Conservation (phyloP, 2,888 invertebrate genomes). For the Blastobasis lacticolella region DNA sequence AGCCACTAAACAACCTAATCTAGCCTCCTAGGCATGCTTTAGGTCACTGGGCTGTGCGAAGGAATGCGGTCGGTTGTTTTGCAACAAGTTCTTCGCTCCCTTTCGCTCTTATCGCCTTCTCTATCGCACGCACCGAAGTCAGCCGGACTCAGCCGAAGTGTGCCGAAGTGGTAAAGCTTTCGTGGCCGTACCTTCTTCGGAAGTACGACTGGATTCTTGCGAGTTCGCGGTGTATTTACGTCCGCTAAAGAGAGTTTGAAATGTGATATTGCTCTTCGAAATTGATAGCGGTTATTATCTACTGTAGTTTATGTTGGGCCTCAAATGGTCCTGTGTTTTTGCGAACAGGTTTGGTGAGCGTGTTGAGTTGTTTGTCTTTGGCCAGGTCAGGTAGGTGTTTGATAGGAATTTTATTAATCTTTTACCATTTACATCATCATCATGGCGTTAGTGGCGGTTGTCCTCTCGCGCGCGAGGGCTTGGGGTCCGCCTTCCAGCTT, state of each 20-base stretch:
- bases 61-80: constrained; percentile 65
- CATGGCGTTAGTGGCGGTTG: too few relatives aligned
- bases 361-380: too few relatives aligned
- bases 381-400: too few relatives aligned
- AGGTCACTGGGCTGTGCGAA: constrained; percentile 63
- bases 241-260: neutral
- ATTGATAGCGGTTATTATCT: too few relatives aligned
- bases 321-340: too few relatives aligned
- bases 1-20: constrained; percentile 8
- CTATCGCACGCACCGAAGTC: constrained; percentile 18
- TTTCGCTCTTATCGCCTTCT: constrained; percentile 27
- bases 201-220: constrained; percentile 45
- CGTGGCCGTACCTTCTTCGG: constrained; percentile 40
- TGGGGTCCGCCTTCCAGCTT: too few relatives aligned
- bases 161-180: constrained; percentile 25
- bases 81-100: constrained; percentile 62
- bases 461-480: too few relatives aligned
- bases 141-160: constrained; percentile 27
- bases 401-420: too few relatives aligned
- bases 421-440: too few relatives aligned
- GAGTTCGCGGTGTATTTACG: constrained; percentile 28
- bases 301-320: too few relatives aligned
- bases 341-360: too few relatives aligned
- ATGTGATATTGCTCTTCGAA: too few relatives aligned
- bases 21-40: constrained; percentile 31